Evolutionary conservation across 2,797 vertebrate species (phyloP), one percentile per base, ranked within the genome.

Genomic region (Hemibagrus guttatus): DNA sequence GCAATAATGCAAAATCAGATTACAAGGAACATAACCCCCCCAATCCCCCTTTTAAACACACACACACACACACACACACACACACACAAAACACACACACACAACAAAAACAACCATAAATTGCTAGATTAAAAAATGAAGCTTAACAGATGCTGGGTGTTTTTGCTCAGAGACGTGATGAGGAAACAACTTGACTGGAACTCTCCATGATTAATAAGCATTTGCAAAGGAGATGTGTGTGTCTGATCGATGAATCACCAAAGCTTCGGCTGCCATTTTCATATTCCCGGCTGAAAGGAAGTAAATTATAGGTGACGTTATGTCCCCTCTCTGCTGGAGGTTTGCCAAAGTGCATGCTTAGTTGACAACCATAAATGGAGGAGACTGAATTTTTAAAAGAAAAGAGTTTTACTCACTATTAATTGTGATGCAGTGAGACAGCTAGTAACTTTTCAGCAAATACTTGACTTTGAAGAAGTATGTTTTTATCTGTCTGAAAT

Each of bases 221-320:
- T 92, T 90, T 90, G 84, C 86, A 74, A 91, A 83, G 90, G 86
- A 90, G 90, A 92, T 88, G 84, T 76, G 89, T 86, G 85, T 66
- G 90, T 86, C 76, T 89, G 91, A 88, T 75, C 84, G 88, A 93
- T 94, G 94, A 95, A 92, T 95, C 94, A 95, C 89, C 84, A 86
- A 89, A 91, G 91, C 90, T 91, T 94, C 93, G 92, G 91, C 92
- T 91, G 93, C 93, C 93, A 93, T 88, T 93, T 93, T 93, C 91
- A 90, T 92, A 92, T 92, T 91, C 90, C 90, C 89, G 89, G 93
- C 89, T 85, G 89, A 91, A 84, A 87, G 87, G 91, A 92, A 90
- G 91, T 91, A 94, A 94, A 94, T 95, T 93, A 93, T 93, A 93
- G 92, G 93, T 95, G 94, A 94, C 90, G 93, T 92, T 81, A 90